Conservation (phyloP, 2,888 invertebrate species). For the Galerucella nymphaeae region DNA sequence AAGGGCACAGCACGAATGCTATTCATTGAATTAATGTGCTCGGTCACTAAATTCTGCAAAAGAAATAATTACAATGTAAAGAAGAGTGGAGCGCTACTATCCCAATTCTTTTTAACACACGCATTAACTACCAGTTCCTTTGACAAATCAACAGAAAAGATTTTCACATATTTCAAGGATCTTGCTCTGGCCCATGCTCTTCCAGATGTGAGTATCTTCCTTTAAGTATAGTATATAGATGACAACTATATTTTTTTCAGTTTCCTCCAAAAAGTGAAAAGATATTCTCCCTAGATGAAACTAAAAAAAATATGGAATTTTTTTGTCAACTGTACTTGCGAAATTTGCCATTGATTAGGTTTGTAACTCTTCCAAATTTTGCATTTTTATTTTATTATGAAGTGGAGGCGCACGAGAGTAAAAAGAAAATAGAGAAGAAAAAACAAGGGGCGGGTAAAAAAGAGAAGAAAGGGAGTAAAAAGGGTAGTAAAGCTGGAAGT, state of each 20-base stretch:
- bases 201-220: slow-evolving; percentile 53
- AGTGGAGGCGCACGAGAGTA: slow-evolving; percentile 49
- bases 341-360: slow-evolving; percentile 60
- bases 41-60: slow-evolving; percentile 57
- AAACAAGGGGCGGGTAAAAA: slow-evolving; percentile 35
- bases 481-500: slow-evolving; percentile 41
- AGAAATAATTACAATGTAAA: slow-evolving; percentile 50
- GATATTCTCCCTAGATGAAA: slow-evolving; percentile 58
- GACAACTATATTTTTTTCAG: slow-evolving; percentile 46
- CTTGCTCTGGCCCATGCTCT: slow-evolving; percentile 58
- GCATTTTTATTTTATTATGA: slow-evolving; percentile 56
- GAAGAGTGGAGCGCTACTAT: slow-evolving; percentile 59
- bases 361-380: slow-evolving; percentile 61
- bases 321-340: slow-evolving; percentile 61
- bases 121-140: slow-evolving; percentile 57
- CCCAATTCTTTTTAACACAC: slow-evolving; percentile 61
- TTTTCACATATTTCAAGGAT: slow-evolving; percentile 60
- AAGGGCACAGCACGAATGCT: slow-evolving; percentile 56
- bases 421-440: slow-evolving; percentile 27
- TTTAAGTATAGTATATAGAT: neutral
- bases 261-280: slow-evolving; percentile 58
- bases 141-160: slow-evolving; percentile 58
- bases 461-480: slow-evolving; percentile 47
- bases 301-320: slow-evolving; percentile 55
- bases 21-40: slow-evolving; percentile 58